Percentiles rank a stretch among this genome's conserved stretches.
These are phyloP conservation scores for Pelecanus crispus DNA, from an alignment of 2,113 vertebrate genomes.

Conservation along the genomic window DNA sequence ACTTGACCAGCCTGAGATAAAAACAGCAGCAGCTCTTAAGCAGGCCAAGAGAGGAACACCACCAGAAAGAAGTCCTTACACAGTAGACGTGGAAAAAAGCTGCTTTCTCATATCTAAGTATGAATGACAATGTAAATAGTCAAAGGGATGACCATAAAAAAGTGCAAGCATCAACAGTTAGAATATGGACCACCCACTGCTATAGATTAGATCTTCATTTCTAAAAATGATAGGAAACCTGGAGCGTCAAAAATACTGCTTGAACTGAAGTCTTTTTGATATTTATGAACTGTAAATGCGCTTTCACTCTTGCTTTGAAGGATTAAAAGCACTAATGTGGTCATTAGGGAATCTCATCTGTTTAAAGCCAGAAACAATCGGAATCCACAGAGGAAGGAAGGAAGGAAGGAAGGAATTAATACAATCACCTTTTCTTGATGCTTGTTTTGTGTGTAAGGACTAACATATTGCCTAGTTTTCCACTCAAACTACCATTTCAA, in stretches of 20 bases:
- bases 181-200: neutral
- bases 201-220: neutral
- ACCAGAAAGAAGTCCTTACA: neutral
- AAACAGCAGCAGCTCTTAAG: neutral
- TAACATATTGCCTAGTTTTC: neutral
- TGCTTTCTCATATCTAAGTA: neutral
- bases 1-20: neutral
- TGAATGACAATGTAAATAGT: neutral
- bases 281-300: neutral
- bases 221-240: neutral
- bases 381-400: neutral
- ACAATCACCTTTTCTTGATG: neutral
- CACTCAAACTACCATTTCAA: neutral
- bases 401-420: neutral
- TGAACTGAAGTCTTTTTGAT: neutral
- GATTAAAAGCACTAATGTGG: neutral
- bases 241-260: neutral
- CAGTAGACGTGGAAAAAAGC: neutral
- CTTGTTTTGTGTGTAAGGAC: neutral
- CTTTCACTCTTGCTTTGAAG: neutral
- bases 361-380: conserved; percentile 1
- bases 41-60: neutral
- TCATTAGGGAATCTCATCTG: neutral
- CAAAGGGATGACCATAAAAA: neutral
- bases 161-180: neutral